Conservation (phyloP, 2,888 invertebrate genomes). For the Caenorhabditis angaria region DNA sequence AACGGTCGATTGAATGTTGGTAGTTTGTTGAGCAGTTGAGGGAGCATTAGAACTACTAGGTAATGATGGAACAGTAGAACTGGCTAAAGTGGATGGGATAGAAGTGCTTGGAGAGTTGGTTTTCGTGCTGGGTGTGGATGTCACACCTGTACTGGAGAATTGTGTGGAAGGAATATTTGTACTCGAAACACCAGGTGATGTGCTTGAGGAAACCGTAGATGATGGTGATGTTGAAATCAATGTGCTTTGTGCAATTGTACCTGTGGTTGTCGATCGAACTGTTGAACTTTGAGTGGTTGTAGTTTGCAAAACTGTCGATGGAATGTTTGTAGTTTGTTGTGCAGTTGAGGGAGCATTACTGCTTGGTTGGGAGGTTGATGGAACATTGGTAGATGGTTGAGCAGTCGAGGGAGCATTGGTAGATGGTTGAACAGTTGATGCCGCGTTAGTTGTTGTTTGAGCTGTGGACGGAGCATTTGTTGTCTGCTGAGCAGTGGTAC, state of each 20-base stretch:
- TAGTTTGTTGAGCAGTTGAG: neutral
- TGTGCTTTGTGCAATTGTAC: neutral
- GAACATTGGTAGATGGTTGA: neutral
- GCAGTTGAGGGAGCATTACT: conserved; percentile 9
- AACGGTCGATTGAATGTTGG: neutral
- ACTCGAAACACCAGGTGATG: neutral
- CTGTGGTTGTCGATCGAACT: neutral
- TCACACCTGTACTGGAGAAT: too few relatives aligned
- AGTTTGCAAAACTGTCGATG: neutral
- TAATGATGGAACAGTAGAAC: too few relatives aligned
- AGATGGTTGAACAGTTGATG: neutral
- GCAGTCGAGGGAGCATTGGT: neutral
- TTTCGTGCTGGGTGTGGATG: neutral
- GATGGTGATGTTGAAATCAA: neutral
- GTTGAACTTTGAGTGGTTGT: neutral
- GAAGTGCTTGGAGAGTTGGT: neutral
- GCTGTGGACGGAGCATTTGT: neutral
- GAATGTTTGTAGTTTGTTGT: neutral
- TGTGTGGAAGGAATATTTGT: neutral
- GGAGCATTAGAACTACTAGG: neutral
- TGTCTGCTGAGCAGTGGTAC: neutral
- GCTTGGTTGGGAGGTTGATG: neutral
- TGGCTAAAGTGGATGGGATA: neutral
- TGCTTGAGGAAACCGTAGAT: neutral
- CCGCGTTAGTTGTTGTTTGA: neutral